Percentiles rank a stretch among this genome's conserved stretches.
phyloP scores from a whole-genome alignment of 2,797 vertebrate species.

The Selene dorsalis region DNA sequence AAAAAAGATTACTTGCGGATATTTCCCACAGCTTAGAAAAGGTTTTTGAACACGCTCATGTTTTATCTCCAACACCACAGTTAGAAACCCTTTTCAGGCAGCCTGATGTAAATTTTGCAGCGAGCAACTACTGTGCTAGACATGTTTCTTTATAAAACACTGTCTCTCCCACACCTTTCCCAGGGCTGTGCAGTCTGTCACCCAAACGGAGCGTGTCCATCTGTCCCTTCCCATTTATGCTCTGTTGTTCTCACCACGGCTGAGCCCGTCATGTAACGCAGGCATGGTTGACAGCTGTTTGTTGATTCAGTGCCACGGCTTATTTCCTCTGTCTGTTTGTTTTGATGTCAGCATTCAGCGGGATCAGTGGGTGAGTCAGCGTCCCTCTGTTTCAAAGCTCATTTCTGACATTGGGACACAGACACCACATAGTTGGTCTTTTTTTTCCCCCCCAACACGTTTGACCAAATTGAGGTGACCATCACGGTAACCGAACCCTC shows the following conservation, averaged over 20 bases:
- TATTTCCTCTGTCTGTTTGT: conserved; percentile 83
- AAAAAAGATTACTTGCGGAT: conserved; percentile 32
- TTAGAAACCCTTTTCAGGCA: conserved; percentile 31
- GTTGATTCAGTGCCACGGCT: conserved; percentile 76
- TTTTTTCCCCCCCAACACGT: conserved; percentile 25
- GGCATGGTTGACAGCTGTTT: conserved; percentile 80
- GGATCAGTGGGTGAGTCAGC: conserved; percentile 62
- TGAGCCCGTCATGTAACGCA: conserved; percentile 62
- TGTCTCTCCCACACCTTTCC: conserved; percentile 71
- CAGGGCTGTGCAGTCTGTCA: conserved; percentile 71
- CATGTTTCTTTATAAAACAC: conserved; percentile 70
- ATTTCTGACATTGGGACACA: conserved; percentile 51
- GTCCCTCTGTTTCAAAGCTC: conserved; percentile 59
- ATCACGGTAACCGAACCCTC: not conserved
- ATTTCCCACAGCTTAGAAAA: conserved; percentile 29
- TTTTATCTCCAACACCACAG: conserved; percentile 47
- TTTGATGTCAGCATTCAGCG: conserved; percentile 75
- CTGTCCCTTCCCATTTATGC: conserved; percentile 73
- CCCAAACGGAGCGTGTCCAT: conserved; percentile 74
- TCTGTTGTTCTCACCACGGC: conserved; percentile 58
- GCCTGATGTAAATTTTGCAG: conserved; percentile 56
- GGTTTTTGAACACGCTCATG: conserved; percentile 30
- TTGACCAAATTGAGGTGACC: conserved; percentile 32
- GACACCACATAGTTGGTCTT: conserved; percentile 45
- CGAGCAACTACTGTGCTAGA: conserved; percentile 48